Evolutionary conservation across 2,888 invertebrate species (phyloP).

Genomic region (Acronicta psi): DNA sequence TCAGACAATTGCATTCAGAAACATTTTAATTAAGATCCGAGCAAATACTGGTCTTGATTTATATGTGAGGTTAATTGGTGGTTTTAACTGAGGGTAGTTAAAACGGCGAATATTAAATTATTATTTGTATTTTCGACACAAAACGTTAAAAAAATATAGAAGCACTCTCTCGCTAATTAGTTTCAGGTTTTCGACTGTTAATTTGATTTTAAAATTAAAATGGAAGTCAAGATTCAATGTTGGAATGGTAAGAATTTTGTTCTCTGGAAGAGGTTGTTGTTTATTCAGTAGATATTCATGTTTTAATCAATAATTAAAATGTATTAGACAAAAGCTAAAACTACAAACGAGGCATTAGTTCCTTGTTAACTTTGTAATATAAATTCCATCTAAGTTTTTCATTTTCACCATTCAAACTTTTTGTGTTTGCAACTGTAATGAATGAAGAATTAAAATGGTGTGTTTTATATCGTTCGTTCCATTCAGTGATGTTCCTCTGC

Average conservation of each 20-base stretch:
- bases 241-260: conserved; percentile 65
- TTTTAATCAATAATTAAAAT: conserved; percentile 67
- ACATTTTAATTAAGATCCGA: conserved; percentile 65
- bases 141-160: conserved; percentile 44
- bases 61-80: conserved; percentile 63
- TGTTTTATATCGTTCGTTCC: conserved; percentile 12
- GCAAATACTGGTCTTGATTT: conserved; percentile 63
- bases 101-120: conserved; percentile 59
- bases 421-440: conserved; percentile 5
- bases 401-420: conserved; percentile 11
- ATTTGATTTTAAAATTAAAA: conserved; percentile 62
- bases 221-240: conserved; percentile 54
- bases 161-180: conserved; percentile 60
- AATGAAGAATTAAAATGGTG: conserved; percentile 3
- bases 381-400: conserved; percentile 28
- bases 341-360: conserved; percentile 47
- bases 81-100: conserved; percentile 57
- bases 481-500: conserved; percentile 6
- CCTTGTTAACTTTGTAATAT: conserved; percentile 50
- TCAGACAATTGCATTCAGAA: conserved; percentile 56
- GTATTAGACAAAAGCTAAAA: conserved; percentile 64
- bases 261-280: conserved; percentile 58
- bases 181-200: conserved; percentile 51
- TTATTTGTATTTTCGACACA: conserved; percentile 50
- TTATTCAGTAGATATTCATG: conserved; percentile 59